Evolutionary conservation across 2,113 vertebrate genomes (phyloP).

Genomic region (Odocoileus virginianus): DNA sequence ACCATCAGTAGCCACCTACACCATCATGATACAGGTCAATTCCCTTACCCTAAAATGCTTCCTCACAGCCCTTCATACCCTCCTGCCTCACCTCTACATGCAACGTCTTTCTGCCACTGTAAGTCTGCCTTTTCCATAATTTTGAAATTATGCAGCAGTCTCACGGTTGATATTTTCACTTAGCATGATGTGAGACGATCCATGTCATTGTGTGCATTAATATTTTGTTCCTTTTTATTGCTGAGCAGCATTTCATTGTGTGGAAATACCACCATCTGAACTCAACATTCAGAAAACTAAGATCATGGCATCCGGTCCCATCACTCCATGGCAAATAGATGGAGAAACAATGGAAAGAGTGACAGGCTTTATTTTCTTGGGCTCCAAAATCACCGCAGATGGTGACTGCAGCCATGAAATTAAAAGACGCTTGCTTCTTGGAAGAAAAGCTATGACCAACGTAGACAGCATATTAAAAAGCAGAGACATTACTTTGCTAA

Average conservation of each 20-base stretch:
- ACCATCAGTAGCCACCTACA: too few species aligned
- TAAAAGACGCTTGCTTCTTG: background rate
- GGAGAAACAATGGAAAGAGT: background rate
- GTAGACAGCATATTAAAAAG: background rate
- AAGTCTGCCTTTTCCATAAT: background rate
- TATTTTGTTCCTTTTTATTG: background rate
- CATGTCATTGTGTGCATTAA: background rate
- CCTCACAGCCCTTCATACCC: background rate
- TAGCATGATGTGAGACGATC: background rate
- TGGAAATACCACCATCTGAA: background rate
- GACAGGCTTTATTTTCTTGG: background rate
- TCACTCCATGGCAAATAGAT: background rate
- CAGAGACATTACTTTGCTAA: background rate
- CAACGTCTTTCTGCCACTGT: background rate
- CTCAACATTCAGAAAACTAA: background rate
- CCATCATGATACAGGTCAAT: background rate
- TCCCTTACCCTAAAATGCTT: background rate
- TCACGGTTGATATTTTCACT: background rate
- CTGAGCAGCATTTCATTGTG: background rate
- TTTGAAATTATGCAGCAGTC: background rate
- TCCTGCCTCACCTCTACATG: background rate
- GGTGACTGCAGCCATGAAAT: background rate
- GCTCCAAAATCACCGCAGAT: background rate
- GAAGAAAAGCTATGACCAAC: background rate
- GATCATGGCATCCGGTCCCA: background rate